phyloP scores from a whole-genome alignment of 2,113 vertebrate genomes.

The Thymallus thymallus region DNA sequence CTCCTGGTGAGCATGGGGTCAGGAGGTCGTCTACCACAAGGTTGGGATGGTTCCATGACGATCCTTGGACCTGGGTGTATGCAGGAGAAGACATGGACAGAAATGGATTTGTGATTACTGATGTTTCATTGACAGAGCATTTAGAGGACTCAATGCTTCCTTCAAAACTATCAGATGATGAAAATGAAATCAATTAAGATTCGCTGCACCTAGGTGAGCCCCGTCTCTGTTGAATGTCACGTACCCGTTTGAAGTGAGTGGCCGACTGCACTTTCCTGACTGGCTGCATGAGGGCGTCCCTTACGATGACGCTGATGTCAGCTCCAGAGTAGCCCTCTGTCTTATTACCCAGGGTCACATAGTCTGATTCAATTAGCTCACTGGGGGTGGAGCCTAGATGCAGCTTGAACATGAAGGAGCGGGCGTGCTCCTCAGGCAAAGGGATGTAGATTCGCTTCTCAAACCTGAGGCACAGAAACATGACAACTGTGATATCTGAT shows the following conservation, averaged over 20 bases:
- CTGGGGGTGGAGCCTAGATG: conserved; percentile 86
- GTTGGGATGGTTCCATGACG: conserved; percentile 72
- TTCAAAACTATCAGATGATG: background rate
- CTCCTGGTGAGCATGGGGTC: conserved; percentile 88
- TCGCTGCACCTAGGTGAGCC: background rate
- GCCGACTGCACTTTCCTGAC: conserved; percentile 90
- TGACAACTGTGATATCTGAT: background rate
- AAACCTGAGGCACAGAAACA: conserved; percentile 73
- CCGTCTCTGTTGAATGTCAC: background rate
- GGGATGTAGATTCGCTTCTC: conserved; percentile 95
- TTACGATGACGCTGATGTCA: conserved; percentile 87
- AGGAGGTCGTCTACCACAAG: conserved; percentile 78
- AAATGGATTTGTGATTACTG: background rate
- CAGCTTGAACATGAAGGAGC: conserved; percentile 87
- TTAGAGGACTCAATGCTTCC: too few species aligned
- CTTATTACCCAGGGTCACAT: conserved; percentile 77
- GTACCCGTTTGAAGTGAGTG: conserved; percentile 90
- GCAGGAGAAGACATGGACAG: background rate
- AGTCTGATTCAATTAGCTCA: conserved; percentile 78
- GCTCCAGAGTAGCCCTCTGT: conserved; percentile 90
- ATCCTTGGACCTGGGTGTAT: conserved; percentile 73
- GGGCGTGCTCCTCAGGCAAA: conserved; percentile 86
- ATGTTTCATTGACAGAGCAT: too few species aligned
- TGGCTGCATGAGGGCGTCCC: conserved; percentile 93
- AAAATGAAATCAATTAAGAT: background rate